These are phyloP conservation scores for Mormyrops boulengeri DNA, from an alignment of 2,797 vertebrate species.

Conservation along the genomic window DNA sequence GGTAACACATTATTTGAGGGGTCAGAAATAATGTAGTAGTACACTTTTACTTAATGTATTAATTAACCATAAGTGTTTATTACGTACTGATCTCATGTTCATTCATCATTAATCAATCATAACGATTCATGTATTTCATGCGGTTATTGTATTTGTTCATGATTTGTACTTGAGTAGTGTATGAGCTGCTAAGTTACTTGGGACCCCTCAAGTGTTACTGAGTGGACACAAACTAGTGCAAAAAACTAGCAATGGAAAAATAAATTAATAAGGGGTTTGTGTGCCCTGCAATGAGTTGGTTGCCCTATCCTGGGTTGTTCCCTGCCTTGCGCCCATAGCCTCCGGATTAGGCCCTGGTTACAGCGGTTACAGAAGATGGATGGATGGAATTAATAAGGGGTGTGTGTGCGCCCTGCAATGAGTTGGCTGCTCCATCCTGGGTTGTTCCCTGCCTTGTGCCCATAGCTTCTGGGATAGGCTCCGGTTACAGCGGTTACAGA, in stretches of 20 bases:
- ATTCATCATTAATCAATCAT: neutral
- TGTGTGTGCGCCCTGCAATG: too few relatives aligned
- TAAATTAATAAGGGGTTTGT: neutral
- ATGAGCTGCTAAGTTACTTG: neutral
- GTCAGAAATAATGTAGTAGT: neutral
- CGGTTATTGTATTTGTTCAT: neutral
- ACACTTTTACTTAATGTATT: neutral
- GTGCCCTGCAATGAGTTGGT: neutral
- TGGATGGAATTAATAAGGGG: neutral
- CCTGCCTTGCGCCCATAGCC: neutral
- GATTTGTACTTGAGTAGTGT: neutral
- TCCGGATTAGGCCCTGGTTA: neutral
- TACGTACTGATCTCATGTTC: neutral
- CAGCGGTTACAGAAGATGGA: neutral
- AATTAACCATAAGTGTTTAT: neutral
- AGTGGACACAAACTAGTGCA: neutral
- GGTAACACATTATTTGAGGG: neutral
- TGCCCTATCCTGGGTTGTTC: neutral
- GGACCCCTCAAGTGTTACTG: neutral
- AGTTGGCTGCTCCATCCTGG: too few relatives aligned
- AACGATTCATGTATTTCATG: neutral
- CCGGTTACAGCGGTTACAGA: too few relatives aligned
- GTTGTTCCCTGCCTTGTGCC: too few relatives aligned
- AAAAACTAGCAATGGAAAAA: neutral
- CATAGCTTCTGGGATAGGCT: too few relatives aligned